Conservation (phyloP, 2,113 vertebrate genomes). For the Platichthys flesus region DNA sequence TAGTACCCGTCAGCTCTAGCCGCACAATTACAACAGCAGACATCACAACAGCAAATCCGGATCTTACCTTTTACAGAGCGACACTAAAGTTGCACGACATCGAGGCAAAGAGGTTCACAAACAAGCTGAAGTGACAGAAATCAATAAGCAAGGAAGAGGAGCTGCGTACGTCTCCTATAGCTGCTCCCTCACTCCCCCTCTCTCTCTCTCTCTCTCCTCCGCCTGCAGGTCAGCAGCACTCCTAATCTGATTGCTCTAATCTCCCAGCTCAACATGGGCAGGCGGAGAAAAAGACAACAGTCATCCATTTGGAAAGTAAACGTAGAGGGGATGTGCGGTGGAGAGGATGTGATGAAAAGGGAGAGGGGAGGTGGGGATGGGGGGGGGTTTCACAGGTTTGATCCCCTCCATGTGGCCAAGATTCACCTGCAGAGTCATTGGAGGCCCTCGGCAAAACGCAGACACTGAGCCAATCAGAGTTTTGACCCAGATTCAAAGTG, state of each 20-base stretch:
- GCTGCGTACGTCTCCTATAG: slow-evolving; percentile 38
- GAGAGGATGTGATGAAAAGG: slow-evolving; percentile 18
- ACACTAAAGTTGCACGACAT: slow-evolving; percentile 53
- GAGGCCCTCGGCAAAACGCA: background rate
- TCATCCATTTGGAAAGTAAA: slow-evolving; percentile 76
- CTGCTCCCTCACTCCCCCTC: slow-evolving; percentile 26
- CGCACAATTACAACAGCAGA: background rate
- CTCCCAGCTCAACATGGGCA: slow-evolving; percentile 84
- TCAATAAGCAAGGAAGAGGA: slow-evolving; percentile 50
- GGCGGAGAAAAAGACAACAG: slow-evolving; percentile 72
- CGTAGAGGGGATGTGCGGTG: slow-evolving; percentile 42
- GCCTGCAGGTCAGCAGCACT: slow-evolving; percentile 78
- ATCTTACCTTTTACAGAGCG: slow-evolving; percentile 71
- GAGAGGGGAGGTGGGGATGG: background rate
- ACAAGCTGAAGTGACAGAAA: slow-evolving; percentile 36
- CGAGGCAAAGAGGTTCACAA: slow-evolving; percentile 43
- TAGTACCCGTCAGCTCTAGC: slow-evolving; percentile 18
- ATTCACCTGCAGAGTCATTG: slow-evolving; percentile 15
- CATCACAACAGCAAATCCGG: slow-evolving; percentile 17
- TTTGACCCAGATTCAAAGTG: background rate
- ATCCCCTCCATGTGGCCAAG: background rate
- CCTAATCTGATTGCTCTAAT: slow-evolving; percentile 97
- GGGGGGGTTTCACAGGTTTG: background rate
- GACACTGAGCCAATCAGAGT: slow-evolving; percentile 14
- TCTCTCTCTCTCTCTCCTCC: slow-evolving; percentile 12